Evolutionary conservation across 2,888 invertebrate species (phyloP).

Genomic region (Parasteatoda lunata): DNA sequence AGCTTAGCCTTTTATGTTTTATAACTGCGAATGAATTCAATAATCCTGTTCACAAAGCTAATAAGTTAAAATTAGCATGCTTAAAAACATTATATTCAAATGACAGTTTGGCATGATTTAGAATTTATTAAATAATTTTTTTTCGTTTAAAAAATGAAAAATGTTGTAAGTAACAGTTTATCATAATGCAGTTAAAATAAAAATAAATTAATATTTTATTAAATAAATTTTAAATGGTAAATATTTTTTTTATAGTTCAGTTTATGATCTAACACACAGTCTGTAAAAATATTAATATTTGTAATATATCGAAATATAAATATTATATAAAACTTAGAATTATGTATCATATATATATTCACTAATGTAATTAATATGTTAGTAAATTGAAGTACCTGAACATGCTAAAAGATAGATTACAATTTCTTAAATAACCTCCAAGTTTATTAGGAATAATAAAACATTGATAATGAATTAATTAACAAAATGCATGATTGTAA

Average conservation of each 20-base stretch:
- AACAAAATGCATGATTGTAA: no score
- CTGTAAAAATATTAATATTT: no score
- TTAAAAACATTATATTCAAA: constrained; percentile 2
- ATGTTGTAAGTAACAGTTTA: background rate
- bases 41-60: constrained; percentile 19
- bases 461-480: no score
- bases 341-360: no score
- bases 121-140: background rate
- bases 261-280: no score
- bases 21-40: constrained; percentile 35
- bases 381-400: no score
- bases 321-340: background rate
- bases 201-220: background rate
- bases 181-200: background rate
- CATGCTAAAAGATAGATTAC: no score
- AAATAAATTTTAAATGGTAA: background rate
- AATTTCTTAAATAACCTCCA: no score
- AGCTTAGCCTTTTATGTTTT: constrained; percentile 63
- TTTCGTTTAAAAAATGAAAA: no score
- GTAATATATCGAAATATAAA: background rate
- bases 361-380: no score
- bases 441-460: no score
- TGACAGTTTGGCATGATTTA: background rate
- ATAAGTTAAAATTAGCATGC: constrained; percentile 51
- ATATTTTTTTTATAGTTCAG: no score